Evolutionary conservation across 2,113 vertebrate genomes (phyloP).

Genomic region (Channa maculata): DNA sequence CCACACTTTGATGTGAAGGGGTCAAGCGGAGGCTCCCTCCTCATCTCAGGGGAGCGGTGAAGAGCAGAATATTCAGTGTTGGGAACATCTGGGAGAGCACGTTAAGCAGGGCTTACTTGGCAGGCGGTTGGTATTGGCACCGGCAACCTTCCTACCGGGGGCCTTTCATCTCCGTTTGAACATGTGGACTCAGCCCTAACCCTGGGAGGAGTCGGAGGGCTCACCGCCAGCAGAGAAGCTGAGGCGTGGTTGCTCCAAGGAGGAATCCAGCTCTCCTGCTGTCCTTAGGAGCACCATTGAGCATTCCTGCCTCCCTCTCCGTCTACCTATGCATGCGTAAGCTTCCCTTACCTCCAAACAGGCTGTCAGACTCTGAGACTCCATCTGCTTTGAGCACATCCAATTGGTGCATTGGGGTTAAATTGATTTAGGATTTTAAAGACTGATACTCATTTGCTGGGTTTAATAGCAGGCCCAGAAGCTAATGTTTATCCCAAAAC

Average conservation of each 20-base stretch:
- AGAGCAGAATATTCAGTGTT: slow-evolving; percentile 41
- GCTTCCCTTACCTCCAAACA: neutral
- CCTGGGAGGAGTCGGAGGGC: slow-evolving; percentile 64
- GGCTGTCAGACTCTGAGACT: neutral
- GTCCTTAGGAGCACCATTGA: slow-evolving; percentile 48
- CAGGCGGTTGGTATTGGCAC: slow-evolving; percentile 69
- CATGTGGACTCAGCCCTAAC: slow-evolving; percentile 71
- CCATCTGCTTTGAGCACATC: neutral
- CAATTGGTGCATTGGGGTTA: neutral
- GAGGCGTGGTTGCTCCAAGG: slow-evolving; percentile 52
- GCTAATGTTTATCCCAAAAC: neutral
- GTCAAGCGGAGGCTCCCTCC: slow-evolving; percentile 59
- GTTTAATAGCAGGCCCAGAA: neutral
- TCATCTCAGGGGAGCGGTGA: slow-evolving; percentile 30
- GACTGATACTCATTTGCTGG: no score
- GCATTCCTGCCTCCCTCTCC: slow-evolving; percentile 40
- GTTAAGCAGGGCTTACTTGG: slow-evolving; percentile 62
- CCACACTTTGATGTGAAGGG: slow-evolving; percentile 71
- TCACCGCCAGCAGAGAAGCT: slow-evolving; percentile 46
- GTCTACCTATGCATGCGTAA: neutral
- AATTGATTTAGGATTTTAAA: neutral
- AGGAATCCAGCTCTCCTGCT: slow-evolving; percentile 64
- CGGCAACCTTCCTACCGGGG: slow-evolving; percentile 62
- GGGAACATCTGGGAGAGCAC: slow-evolving; percentile 70
- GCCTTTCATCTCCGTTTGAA: slow-evolving; percentile 78